Conservation (phyloP, 1,140 invertebrate genomes). For the Ceratitis capitata region DNA sequence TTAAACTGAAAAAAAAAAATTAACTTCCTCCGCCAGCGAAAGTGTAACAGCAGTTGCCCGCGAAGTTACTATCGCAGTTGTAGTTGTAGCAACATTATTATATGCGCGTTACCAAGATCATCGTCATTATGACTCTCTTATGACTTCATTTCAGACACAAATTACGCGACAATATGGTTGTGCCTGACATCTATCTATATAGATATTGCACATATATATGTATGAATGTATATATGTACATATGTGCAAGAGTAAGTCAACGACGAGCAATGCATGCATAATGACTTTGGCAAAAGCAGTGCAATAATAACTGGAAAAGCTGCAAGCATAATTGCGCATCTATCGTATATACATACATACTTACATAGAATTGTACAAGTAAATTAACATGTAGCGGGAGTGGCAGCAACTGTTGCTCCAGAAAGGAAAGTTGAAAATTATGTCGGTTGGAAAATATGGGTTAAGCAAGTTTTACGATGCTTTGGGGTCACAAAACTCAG, state of each 20-base stretch:
- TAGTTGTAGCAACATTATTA: not conserved
- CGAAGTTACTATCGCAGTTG: not conserved
- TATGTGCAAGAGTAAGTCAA: not conserved
- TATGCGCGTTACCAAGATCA: not conserved
- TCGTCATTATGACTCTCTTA: not conserved
- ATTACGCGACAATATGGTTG: slow-evolving; percentile 1
- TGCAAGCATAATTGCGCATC: not conserved
- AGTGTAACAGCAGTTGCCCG: not conserved
- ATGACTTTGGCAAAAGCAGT: not conserved
- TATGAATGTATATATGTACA: not conserved
- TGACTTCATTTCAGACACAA: not conserved
- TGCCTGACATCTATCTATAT: not conserved
- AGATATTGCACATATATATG: not conserved
- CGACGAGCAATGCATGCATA: slow-evolving; percentile 19
- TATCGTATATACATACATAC: not conserved
- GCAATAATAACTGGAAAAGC: not conserved
- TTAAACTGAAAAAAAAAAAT: too few species aligned
- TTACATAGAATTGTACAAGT: too few species aligned
- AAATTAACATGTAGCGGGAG: not conserved
- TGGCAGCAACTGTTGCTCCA: not conserved
- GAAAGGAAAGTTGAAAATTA: too few species aligned
- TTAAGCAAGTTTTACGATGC: too few species aligned
- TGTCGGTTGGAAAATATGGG: too few species aligned
- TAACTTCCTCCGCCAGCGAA: too few species aligned
- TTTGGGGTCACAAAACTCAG: too few species aligned